phyloP scores from a whole-genome alignment of 2,888 invertebrate genomes.

The Harmothoe impar region DNA sequence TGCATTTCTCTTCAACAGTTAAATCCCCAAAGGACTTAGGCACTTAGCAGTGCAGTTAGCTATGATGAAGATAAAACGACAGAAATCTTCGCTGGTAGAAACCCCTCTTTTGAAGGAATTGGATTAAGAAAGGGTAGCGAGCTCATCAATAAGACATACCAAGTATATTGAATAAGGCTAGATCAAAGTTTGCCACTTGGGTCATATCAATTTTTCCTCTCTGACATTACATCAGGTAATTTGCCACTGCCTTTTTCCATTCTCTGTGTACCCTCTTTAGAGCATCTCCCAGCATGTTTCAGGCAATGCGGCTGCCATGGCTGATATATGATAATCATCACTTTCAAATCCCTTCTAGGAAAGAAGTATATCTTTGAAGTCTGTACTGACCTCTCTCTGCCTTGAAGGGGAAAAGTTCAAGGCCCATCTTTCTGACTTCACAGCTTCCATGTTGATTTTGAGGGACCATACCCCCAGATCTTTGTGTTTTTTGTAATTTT shows the following conservation, averaged over 20 bases:
- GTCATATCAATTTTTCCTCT: no score
- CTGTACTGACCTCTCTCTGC: not conserved
- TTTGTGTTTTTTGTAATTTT: not conserved
- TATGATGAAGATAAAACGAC: no score
- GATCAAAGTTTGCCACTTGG: not conserved
- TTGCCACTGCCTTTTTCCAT: not conserved
- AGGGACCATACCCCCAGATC: not conserved
- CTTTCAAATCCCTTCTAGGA: not conserved
- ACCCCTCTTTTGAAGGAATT: no score
- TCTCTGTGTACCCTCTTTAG: not conserved
- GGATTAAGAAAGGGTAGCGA: no score
- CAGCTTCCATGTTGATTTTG: not conserved
- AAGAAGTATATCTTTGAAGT: slow-evolving; percentile 18
- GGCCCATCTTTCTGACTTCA: no score
- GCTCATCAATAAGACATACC: no score
- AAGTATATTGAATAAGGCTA: not conserved
- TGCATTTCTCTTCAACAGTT: no score
- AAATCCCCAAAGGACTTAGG: no score
- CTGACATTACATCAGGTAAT: no score
- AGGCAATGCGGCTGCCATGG: not conserved
- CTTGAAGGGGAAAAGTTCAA: not conserved
- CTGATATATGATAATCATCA: not conserved
- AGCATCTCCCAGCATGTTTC: not conserved
- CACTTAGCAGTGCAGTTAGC: no score
- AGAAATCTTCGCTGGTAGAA: no score